Evolutionary conservation across 2,113 vertebrate genomes (phyloP).

Genomic region (Tretioscincus oriximinensis): DNA sequence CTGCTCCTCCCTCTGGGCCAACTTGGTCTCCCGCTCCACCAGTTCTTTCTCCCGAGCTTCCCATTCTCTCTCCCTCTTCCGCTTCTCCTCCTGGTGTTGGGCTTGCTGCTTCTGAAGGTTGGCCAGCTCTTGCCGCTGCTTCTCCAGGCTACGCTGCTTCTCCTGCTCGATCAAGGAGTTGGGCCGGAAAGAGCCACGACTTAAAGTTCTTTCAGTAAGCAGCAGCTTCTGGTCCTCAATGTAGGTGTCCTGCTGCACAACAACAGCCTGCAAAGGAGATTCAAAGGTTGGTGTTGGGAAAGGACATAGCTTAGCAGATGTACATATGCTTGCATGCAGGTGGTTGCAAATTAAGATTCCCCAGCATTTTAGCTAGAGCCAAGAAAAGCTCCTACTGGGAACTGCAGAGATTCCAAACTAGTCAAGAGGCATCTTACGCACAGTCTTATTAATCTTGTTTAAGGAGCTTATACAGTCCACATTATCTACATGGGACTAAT

Average conservation of each 20-base stretch:
- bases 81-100: slow-evolving; percentile 85
- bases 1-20: slow-evolving; percentile 78
- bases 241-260: slow-evolving; percentile 93
- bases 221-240: slow-evolving; percentile 93
- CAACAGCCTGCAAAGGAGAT: slow-evolving; percentile 77
- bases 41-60: slow-evolving; percentile 82
- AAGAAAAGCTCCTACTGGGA: background rate
- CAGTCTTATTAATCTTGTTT: too few species aligned
- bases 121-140: slow-evolving; percentile 92
- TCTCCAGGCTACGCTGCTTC: slow-evolving; percentile 95
- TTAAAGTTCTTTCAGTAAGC: slow-evolving; percentile 77
- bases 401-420: background rate
- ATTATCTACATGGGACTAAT: too few species aligned
- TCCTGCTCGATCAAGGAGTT: slow-evolving; percentile 91
- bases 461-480: too few species aligned
- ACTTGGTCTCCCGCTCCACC: slow-evolving; percentile 71
- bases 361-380: background rate
- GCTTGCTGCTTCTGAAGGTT: slow-evolving; percentile 88
- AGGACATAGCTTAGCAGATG: background rate
- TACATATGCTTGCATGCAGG: background rate
- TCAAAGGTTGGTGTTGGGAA: background rate
- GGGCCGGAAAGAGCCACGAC: slow-evolving; percentile 76
- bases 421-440: too few species aligned
- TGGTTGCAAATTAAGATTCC: too few species aligned
- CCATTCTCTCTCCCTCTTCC: slow-evolving; percentile 82